Percentiles rank a stretch among this genome's conserved stretches.
These are phyloP conservation scores for Sus scrofa DNA, from an alignment of 2,113 vertebrate genomes.

Conservation along the genomic window T2T-Sscrofa CM000817.6:113075501-113076000, in stretches of 20 bases:
- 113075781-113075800: background rate
- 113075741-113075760: background rate
- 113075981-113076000: background rate
- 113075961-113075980: background rate
- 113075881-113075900: background rate
- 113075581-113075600: background rate
- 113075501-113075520: background rate
- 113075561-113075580: background rate
- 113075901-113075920: background rate
- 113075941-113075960: background rate
- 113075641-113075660: background rate
- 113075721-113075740: background rate
- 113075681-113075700: background rate
- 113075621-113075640: background rate
- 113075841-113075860: constrained; percentile 6
- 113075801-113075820: background rate
- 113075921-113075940: background rate
- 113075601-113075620: background rate
- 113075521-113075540: background rate
- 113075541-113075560: background rate
- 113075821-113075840: background rate
- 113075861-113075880: background rate
- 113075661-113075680: background rate
- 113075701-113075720: background rate
- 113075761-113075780: background rate